These are phyloP conservation scores for Listrodromus nycthemerus DNA, from an alignment of 2,888 invertebrate species.

Conservation along the genomic window DNA sequence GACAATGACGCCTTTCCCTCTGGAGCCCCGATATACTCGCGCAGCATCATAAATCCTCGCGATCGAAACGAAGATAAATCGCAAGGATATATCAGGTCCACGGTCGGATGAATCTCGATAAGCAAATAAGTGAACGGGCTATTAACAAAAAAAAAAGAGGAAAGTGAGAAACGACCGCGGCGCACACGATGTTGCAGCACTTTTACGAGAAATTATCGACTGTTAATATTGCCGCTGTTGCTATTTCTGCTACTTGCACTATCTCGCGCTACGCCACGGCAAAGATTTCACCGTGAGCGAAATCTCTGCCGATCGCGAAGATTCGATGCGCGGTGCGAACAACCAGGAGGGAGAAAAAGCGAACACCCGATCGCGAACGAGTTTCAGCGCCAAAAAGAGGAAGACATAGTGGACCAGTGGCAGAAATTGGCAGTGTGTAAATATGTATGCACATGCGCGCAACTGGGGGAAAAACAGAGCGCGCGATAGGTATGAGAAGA, in stretches of 20 bases:
- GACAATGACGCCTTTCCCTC: constrained; percentile 30
- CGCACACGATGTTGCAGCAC: constrained; percentile 15
- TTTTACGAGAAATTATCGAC: constrained; percentile 52
- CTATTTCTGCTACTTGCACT: constrained; percentile 24
- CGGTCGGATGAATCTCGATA: constrained; percentile 59
- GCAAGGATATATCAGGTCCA: constrained; percentile 39
- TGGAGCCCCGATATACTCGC: constrained; percentile 23
- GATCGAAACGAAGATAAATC: constrained; percentile 52
- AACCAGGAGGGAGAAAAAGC: not conserved
- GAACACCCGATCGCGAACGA: not conserved
- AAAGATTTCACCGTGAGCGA: constrained; percentile 19
- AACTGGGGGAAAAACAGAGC: constrained; percentile 24
- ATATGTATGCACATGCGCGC: constrained; percentile 3
- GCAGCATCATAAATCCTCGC: constrained; percentile 44
- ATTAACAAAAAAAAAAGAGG: constrained; percentile 28
- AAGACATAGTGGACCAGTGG: constrained; percentile 1
- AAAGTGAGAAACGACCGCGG: constrained; percentile 40
- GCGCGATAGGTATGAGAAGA: constrained; percentile 9
- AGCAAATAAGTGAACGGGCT: constrained; percentile 58
- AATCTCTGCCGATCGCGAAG: constrained; percentile 2
- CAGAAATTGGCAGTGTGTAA: constrained; percentile 18
- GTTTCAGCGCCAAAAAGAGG: constrained; percentile 13
- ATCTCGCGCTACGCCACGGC: constrained; percentile 4
- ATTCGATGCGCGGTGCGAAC: constrained; percentile 33
- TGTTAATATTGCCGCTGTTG: constrained; percentile 40